phyloP scores from a whole-genome alignment of 2,888 invertebrate genomes.

The Drosophila acutilabella region DNA sequence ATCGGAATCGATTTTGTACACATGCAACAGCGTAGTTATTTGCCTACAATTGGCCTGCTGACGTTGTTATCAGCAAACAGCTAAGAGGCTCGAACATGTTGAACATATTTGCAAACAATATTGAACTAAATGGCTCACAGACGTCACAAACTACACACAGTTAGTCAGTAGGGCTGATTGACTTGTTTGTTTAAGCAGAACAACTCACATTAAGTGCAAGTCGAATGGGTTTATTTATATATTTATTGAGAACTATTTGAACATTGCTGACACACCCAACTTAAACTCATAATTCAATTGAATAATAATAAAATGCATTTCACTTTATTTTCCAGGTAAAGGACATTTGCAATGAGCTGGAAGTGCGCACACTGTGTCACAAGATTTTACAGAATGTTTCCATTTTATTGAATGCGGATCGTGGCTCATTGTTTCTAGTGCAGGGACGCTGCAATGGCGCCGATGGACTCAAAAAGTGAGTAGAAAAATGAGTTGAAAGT shows the following conservation, averaged over 20 bases:
- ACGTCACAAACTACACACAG: constrained; percentile 28
- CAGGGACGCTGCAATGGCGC: constrained; percentile 88
- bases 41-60: constrained; percentile 37
- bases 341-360: constrained; percentile 98
- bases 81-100: constrained; percentile 37
- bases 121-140: constrained; percentile 29
- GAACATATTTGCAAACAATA: constrained; percentile 11
- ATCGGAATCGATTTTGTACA: constrained; percentile 55
- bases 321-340: constrained; percentile 87
- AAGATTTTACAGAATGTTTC: constrained; percentile 98
- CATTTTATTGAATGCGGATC: constrained; percentile 95
- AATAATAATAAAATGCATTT: neutral
- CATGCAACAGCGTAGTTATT: constrained; percentile 27
- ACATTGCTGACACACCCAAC: constrained; percentile 24
- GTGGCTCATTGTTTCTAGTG: constrained; percentile 96
- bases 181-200: constrained; percentile 40
- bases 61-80: constrained; percentile 71
- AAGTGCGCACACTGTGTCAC: constrained; percentile 96
- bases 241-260: constrained; percentile 27
- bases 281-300: constrained; percentile 22
- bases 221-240: constrained; percentile 14
- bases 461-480: constrained; percentile 85
- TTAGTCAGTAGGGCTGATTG: constrained; percentile 31
- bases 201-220: constrained; percentile 22
- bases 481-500: constrained; percentile 22